These are phyloP conservation scores for Cynodonichthys magdalenae DNA, from an alignment of 2,797 vertebrate species.

Conservation along the genomic window DNA sequence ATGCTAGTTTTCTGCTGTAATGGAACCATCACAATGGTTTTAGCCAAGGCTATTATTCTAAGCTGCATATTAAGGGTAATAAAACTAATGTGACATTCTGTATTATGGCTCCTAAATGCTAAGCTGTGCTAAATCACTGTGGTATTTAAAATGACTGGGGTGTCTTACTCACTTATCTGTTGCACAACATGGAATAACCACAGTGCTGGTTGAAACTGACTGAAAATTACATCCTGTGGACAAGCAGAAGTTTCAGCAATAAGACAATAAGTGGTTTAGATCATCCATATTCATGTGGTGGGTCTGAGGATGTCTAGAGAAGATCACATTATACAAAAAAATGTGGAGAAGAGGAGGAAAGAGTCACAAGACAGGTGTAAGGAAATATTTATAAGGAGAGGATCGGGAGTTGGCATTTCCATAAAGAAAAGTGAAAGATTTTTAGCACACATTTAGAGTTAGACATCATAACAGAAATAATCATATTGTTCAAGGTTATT, in stretches of 20 bases:
- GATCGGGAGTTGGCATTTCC: slow-evolving; percentile 15
- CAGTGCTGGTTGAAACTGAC: slow-evolving; percentile 29
- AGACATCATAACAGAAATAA: slow-evolving; percentile 31
- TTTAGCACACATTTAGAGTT: neutral
- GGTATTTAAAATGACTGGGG: slow-evolving; percentile 61
- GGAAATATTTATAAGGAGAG: neutral
- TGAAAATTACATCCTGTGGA: slow-evolving; percentile 9
- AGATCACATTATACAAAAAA: slow-evolving; percentile 25
- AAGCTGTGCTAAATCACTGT: slow-evolving; percentile 68
- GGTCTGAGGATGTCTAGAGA: slow-evolving; percentile 13
- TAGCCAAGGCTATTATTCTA: slow-evolving; percentile 73
- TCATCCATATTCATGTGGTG: slow-evolving; percentile 25
- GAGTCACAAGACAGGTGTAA: slow-evolving; percentile 25
- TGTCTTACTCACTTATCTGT: slow-evolving; percentile 49
- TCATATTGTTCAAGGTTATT: neutral
- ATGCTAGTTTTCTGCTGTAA: slow-evolving; percentile 55
- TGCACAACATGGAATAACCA: slow-evolving; percentile 26
- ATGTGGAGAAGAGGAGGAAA: slow-evolving; percentile 14
- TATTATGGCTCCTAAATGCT: slow-evolving; percentile 70
- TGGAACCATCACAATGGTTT: slow-evolving; percentile 70
- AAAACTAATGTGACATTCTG: slow-evolving; percentile 74
- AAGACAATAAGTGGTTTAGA: slow-evolving; percentile 8
- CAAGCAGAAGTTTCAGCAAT: slow-evolving; percentile 23
- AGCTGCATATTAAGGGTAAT: slow-evolving; percentile 75
- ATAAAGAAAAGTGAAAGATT: too few species aligned